Evolutionary conservation across 2,888 invertebrate species (phyloP), one percentile per base, ranked within the genome.

Genomic region (Hypsopygia costalis): DNA sequence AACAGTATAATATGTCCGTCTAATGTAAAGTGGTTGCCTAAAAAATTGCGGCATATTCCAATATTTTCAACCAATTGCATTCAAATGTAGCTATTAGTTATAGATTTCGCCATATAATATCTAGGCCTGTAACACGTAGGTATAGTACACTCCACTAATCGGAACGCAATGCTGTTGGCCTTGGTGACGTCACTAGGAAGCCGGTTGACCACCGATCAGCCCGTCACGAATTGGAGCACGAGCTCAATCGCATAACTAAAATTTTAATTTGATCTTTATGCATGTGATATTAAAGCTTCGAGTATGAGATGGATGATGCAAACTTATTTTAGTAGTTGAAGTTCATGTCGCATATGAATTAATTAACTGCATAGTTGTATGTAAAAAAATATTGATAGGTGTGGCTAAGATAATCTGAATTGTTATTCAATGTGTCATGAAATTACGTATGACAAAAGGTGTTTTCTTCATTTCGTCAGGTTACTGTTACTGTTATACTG

Each of bases 161-260:
- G 51, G 49, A 29, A 21, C 28, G 62, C 56, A 67, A 71, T 71
- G 69, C 57, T 46, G 65, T 47, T 56, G 61, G 65, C 69, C 71
- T 73, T 71, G 59, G 36, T 72, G 65, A 69, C 70, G 62, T 69
- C 69, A 72, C 51, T 46, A 74, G 74, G 75, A 76, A 76, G 69
- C 66, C 51, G 56, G 53, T 55, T 64, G 63, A 55, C 66, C 71
- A 58, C 56, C 46, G 50, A 47, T 43, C 46, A 44, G 47, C 58
- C 61, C 53, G 58, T 63, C 64, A 66, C 62, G 56, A 71, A 62
- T 51, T 64, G 58, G 67, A 62, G 56, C 62, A 62, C 49, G 51
- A 53, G 55, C 45, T 43, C 53, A 43, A 40, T 41, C 31, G 29
- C 40, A 52, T 44, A 3, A 16, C 37, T 41, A 33, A 43, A 43